Percentiles rank a stretch among this genome's conserved stretches.
Evolutionary conservation across 1,140 invertebrate genomes (phyloP).

Genomic region (Stegodyphus mimosarum): DNA sequence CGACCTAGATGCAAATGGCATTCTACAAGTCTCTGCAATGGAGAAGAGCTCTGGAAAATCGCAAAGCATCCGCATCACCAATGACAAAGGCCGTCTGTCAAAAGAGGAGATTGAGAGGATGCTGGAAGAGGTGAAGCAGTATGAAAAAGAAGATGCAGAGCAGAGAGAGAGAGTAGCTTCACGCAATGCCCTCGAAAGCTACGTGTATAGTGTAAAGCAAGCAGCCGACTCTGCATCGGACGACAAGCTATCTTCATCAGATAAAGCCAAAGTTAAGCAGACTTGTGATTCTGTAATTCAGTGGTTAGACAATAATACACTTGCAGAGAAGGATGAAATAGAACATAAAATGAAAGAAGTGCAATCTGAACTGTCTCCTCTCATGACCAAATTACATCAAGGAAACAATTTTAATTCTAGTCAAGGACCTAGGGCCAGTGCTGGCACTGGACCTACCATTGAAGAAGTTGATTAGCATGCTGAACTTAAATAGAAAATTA

Average conservation of each 20-base stretch:
- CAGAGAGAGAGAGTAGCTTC: conserved; percentile 71
- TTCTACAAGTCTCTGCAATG: conserved; percentile 69
- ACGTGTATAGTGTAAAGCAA: conserved; percentile 59
- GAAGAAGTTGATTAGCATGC: background rate
- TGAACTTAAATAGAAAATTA: background rate
- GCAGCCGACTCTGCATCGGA: conserved; percentile 63
- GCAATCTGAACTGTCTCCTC: conserved; percentile 61
- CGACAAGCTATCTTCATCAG: conserved; percentile 73
- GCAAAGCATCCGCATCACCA: conserved; percentile 71
- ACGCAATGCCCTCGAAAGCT: conserved; percentile 65
- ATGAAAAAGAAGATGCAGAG: conserved; percentile 71
- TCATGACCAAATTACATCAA: conserved; percentile 22
- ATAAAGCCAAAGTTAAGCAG: conserved; percentile 74
- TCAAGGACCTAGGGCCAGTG: background rate
- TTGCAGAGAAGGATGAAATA: conserved; percentile 70
- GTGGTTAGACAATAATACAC: conserved; percentile 69
- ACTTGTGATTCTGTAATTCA: conserved; percentile 68
- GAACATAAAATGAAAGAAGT: conserved; percentile 68
- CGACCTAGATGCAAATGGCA: conserved; percentile 72
- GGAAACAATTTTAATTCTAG: background rate
- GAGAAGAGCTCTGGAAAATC: conserved; percentile 73
- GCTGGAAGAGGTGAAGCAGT: conserved; percentile 70
- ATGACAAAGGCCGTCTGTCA: conserved; percentile 71
- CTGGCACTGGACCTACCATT: background rate
- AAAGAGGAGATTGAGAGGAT: conserved; percentile 75